Conservation (phyloP, 2,888 invertebrate genomes). For the Pollenia amentaria region DNA sequence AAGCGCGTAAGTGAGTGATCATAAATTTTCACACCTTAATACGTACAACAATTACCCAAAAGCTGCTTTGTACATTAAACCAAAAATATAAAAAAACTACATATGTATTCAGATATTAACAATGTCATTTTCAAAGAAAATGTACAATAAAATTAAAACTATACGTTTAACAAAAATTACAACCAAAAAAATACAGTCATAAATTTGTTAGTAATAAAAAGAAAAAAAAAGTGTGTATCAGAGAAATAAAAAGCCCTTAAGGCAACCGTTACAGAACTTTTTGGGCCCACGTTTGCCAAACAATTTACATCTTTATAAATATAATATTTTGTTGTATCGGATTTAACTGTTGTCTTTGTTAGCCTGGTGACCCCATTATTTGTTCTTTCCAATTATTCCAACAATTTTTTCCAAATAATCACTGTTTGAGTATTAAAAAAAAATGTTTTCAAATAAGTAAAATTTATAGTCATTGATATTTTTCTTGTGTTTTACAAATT, state of each 20-base stretch:
- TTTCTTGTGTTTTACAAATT: slow-evolving; percentile 67
- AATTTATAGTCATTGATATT: slow-evolving; percentile 67
- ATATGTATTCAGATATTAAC: slow-evolving; percentile 45
- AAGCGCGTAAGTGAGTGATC: slow-evolving; percentile 42
- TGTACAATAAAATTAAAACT: slow-evolving; percentile 48
- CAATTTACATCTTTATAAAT: slow-evolving; percentile 56
- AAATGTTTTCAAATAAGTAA: slow-evolving; percentile 55
- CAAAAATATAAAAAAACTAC: slow-evolving; percentile 16
- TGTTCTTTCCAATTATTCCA: slow-evolving; percentile 42
- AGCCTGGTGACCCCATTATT: slow-evolving; percentile 69
- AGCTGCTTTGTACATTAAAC: slow-evolving; percentile 26
- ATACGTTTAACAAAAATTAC: slow-evolving; percentile 57
- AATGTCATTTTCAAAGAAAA: slow-evolving; percentile 61
- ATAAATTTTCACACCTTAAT: slow-evolving; percentile 75
- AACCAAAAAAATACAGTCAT: slow-evolving; percentile 40
- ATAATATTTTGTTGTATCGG: slow-evolving; percentile 4
- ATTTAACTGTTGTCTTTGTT: slow-evolving; percentile 57
- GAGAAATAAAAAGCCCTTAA: slow-evolving; percentile 51
- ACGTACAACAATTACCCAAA: slow-evolving; percentile 61
- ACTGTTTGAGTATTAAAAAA: slow-evolving; percentile 47
- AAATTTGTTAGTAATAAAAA: slow-evolving; percentile 59
- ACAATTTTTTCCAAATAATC: slow-evolving; percentile 59
- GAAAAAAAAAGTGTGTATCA: slow-evolving; percentile 6
- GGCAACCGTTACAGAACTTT: slow-evolving; percentile 12
- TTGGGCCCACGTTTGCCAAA: slow-evolving; percentile 31